Percentiles rank a stretch among this genome's conserved stretches.
These are phyloP conservation scores for Epistrophe eligans DNA, from an alignment of 2,888 invertebrate species.

Conservation along the genomic window DNA sequence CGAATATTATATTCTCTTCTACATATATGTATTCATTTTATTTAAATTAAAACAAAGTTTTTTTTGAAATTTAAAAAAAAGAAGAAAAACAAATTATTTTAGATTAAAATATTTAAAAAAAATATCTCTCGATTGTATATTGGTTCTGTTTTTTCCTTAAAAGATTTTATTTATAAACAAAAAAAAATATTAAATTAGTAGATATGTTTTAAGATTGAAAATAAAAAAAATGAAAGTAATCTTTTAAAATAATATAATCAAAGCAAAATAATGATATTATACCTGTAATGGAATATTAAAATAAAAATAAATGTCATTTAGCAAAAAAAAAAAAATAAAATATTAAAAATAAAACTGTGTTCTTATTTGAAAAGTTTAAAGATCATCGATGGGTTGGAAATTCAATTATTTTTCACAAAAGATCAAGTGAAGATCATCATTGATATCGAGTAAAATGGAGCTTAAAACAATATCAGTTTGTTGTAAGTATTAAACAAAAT, in stretches of 20 bases:
- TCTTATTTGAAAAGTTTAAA: background rate
- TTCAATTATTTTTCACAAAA: background rate
- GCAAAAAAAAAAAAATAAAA: constrained; percentile 58
- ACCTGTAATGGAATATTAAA: constrained; percentile 67
- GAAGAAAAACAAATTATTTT: constrained; percentile 1
- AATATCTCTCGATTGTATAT: constrained; percentile 34
- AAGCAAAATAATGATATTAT: constrained; percentile 66
- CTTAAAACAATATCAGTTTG: no score
- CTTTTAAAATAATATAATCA: constrained; percentile 51
- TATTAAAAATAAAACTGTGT: constrained; percentile 7
- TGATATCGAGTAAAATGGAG: no score
- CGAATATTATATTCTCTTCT: constrained; percentile 5
- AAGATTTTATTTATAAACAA: constrained; percentile 42
- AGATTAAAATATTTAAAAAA: constrained; percentile 7
- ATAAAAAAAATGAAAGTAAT: constrained; percentile 30
- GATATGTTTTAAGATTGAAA: constrained; percentile 13
- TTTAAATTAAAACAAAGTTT: constrained; percentile 57
- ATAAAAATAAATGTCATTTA: constrained; percentile 72
- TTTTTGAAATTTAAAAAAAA: constrained; percentile 1
- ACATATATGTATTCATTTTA: background rate
- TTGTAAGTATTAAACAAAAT: no score
- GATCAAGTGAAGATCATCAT: no score
- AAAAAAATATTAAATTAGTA: constrained; percentile 46
- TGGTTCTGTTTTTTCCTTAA: constrained; percentile 37
- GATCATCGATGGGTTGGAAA: background rate